These are phyloP conservation scores for Crotophaga sulcirostris DNA, from an alignment of 2,113 vertebrate species.

Conservation along the genomic window DNA sequence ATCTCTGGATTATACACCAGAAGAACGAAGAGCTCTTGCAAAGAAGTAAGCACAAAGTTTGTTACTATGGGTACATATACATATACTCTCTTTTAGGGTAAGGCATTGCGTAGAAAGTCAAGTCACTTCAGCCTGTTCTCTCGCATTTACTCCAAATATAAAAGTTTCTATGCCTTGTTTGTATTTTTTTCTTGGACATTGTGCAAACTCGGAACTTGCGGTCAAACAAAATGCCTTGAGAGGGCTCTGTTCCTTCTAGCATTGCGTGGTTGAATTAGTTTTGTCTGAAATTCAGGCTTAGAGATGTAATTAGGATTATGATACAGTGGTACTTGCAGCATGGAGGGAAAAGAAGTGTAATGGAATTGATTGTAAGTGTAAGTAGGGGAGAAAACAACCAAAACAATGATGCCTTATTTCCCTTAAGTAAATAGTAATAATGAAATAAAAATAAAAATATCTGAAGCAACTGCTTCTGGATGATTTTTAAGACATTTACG, in stretches of 20 bases:
- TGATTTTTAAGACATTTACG: background rate
- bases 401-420: background rate
- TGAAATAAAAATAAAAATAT: background rate
- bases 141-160: background rate
- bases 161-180: background rate
- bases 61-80: background rate
- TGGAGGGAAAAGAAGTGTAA: background rate
- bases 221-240: background rate
- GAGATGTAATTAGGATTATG: background rate
- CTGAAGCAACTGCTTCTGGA: background rate
- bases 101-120: background rate
- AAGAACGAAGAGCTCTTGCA: conserved; percentile 92
- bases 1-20: conserved; percentile 96
- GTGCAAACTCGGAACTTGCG: background rate
- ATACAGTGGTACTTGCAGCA: background rate
- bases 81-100: background rate
- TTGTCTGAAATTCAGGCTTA: background rate
- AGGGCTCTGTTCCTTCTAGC: background rate
- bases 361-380: background rate
- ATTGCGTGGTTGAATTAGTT: background rate
- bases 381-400: background rate
- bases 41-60: conserved; percentile 88
- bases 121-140: background rate
- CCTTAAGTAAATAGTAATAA: background rate
- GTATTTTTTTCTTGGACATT: background rate